Base-by-base conservation (phyloP, 2,888 invertebrate genomes). In the Temnothorax ravouxi region DNA sequence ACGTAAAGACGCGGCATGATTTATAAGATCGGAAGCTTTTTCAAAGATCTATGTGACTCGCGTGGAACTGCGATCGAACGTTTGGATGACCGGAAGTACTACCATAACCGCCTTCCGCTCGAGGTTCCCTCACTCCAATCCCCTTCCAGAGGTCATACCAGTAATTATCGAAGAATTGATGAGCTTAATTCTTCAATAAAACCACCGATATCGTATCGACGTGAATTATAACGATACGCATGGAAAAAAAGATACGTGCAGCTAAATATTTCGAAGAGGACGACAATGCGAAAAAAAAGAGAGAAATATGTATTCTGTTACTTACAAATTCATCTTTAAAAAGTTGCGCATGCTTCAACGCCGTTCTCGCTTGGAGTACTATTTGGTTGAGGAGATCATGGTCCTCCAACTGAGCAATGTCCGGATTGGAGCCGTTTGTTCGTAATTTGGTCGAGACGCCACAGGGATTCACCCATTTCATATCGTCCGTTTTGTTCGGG, bases 391-490 rank as follows among this genome's bases (percentile, higher is more conserved):
- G 92, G 18, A 95, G 92, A 41, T 95, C 94, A 38, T 91, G 90
- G 87, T 95, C 95, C 67, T 92, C 91, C 29, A 95, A 91, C 91
- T 93, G 92, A 59, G 91, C 90, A 84, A 94, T 92, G 85, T 94
- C 93, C 85, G 92, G 82, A 80, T 93, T 92, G 50, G 91, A 91
- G 66, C 91, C 92, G 79, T 93, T 50, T 44, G 67, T 67, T 29
- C 47, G 50, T 50, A 50, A 91, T 76, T 94, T 93, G 66, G 93
- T 93, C 29, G 93, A 91, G 44, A 93, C 93, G n/a, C 95, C 95
- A 90, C 96, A 96, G 2, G 96, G 96, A 89, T 95, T 95, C 86
- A 95, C 94, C 96, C 96, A 96, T 87, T 95, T 95, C 56, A 90
- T 90, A 64, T 81, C 90, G 84, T 93, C 87, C 89, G 93, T 90